Evolutionary conservation across 2,113 vertebrate species (phyloP), one percentile per base, ranked within the genome.

Genomic region (Colius striatus): DNA sequence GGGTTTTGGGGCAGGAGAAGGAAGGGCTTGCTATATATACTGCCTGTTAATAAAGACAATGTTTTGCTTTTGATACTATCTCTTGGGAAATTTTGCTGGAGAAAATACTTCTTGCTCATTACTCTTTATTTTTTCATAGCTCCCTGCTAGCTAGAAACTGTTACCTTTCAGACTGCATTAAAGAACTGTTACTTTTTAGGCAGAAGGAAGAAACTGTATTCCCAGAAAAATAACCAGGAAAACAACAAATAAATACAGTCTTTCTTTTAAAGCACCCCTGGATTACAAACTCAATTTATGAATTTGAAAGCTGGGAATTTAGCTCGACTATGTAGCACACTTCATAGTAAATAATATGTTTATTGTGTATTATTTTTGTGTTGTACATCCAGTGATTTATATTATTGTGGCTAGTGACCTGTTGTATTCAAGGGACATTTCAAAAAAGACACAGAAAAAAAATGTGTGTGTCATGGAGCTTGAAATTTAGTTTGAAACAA

Each of bases 211-310:
- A 13, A 86, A 80, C 26, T n/a, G 19, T 77, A 95, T 95, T 94
- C 90, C 95, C 90, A 94, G 47, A 71, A 74, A 94, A 95, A 94
- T 93, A 95, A 95, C 60, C 60, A 48, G 48, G 38, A 94, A 32
- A 95, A 86, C 55, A 90, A 93, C 76, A 71, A 92, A 94, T 93
- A 96, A 89, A 89, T 20, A 91, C 38, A 94, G 32, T 34, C 45
- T 86, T 78, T 71, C 60, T 74, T 80, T 90, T 74, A 93, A 90
- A 77, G 7, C 68, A 86, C 55, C 74, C 23, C 48, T 85, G 90
- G 90, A 90, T 75, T 84, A 85, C 87, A 70, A 94, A 93, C 76
- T 74, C 55, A 88, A 74, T 95, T 94, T 95, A 87, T 34, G 82
- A 62, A 60, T 34, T 58, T 45, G 82, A 92, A 94, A 90, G 36